A percentile compares a stretch with the other conserved stretches of the same genome.
These are phyloP conservation scores for Nephila pilipes DNA, from an alignment of 1,140 invertebrate genomes.

Conservation along the genomic window DNA sequence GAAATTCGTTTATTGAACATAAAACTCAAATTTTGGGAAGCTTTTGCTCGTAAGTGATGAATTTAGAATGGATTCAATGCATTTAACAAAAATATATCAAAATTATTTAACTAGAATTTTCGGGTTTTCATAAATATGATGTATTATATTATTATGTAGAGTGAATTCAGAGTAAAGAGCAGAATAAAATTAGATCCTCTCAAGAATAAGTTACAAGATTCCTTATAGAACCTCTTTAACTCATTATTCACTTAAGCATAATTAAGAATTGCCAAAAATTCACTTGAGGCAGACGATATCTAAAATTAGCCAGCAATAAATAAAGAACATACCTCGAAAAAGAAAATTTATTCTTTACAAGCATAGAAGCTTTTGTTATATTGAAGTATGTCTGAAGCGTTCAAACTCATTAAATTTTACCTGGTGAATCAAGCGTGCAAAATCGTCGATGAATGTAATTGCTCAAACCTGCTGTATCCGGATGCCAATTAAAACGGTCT, in stretches of 20 bases:
- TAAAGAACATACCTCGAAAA: not conserved
- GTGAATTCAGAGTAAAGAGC: too few relatives aligned
- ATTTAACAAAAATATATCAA: too few relatives aligned
- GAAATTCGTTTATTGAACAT: too few relatives aligned
- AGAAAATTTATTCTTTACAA: not conserved
- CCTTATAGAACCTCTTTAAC: not conserved
- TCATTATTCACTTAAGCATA: not conserved
- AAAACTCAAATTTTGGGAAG: too few relatives aligned
- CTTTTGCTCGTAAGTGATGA: too few relatives aligned
- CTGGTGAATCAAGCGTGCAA: not conserved
- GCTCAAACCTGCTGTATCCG: not conserved
- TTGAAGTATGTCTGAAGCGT: not conserved
- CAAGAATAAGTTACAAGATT: not conserved
- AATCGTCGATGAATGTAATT: slow-evolving; percentile 28
- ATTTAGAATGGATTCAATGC: too few relatives aligned
- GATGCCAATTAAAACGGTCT: slow-evolving; percentile 20
- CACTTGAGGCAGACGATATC: not conserved
- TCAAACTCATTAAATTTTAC: slow-evolving; percentile 23
- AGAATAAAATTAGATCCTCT: too few relatives aligned
- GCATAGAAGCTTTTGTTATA: not conserved
- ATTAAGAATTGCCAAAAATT: not conserved
- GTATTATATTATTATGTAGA: too few relatives aligned
- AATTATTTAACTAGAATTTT: too few relatives aligned
- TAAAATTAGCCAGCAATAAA: not conserved
- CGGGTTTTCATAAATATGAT: too few relatives aligned